These are phyloP conservation scores for Micromesistius poutassou DNA, from an alignment of 2,797 vertebrate genomes.

Conservation along the genomic window DNA sequence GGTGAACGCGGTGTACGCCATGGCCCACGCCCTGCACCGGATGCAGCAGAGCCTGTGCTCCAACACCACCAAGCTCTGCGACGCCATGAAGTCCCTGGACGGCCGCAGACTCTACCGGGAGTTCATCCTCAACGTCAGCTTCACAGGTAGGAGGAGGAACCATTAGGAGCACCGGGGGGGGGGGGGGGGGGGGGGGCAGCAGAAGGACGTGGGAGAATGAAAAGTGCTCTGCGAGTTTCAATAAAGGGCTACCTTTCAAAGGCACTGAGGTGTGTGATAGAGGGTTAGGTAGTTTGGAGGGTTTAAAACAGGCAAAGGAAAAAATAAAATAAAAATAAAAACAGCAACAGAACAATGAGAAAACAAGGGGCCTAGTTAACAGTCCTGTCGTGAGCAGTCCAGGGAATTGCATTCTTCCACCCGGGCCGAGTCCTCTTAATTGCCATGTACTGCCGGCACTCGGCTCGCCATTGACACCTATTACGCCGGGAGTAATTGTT, in stretches of 20 bases:
- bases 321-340: slow-evolving; percentile 27
- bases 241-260: slow-evolving; percentile 18
- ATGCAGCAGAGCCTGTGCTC: slow-evolving; percentile 90
- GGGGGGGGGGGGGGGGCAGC: slow-evolving; percentile 2
- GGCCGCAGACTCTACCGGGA: slow-evolving; percentile 94
- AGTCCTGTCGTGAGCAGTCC: slow-evolving; percentile 50
- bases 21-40: slow-evolving; percentile 92
- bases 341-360: too few species aligned
- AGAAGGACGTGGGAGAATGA: not conserved
- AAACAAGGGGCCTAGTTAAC: slow-evolving; percentile 34
- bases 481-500: slow-evolving; percentile 67
- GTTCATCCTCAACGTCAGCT: slow-evolving; percentile 95
- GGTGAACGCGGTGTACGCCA: slow-evolving; percentile 94
- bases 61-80: slow-evolving; percentile 84
- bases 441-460: slow-evolving; percentile 60
- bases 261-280: not conserved
- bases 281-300: slow-evolving; percentile 21
- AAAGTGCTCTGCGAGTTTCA: not conserved
- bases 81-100: slow-evolving; percentile 92
- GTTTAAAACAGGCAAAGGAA: slow-evolving; percentile 22
- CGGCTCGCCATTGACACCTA: slow-evolving; percentile 65
- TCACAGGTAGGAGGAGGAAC: slow-evolving; percentile 80
- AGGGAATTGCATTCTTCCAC: slow-evolving; percentile 50
- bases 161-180: not conserved
- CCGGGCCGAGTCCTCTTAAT: slow-evolving; percentile 66